Conservation (phyloP, 2,888 invertebrate genomes). For the Campoplex nolae region DNA sequence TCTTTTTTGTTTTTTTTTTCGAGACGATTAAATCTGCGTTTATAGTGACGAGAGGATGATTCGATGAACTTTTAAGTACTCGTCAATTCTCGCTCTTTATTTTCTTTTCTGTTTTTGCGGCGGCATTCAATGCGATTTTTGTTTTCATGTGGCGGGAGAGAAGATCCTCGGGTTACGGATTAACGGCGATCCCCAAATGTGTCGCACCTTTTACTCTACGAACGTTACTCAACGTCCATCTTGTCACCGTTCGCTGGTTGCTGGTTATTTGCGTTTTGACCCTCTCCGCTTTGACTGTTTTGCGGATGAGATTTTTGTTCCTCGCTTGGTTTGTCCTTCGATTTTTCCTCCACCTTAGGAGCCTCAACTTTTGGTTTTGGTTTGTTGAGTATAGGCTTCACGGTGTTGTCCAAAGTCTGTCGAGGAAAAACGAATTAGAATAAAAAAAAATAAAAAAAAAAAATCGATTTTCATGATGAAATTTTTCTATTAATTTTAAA, state of each 20-base stretch:
- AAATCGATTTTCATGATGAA: background rate
- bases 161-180: constrained; percentile 46
- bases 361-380: constrained; percentile 93
- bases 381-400: constrained; percentile 92
- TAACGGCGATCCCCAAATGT: constrained; percentile 34
- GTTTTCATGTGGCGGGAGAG: constrained; percentile 35
- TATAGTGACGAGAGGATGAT: constrained; percentile 59
- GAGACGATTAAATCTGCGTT: constrained; percentile 19
- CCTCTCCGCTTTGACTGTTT: constrained; percentile 76
- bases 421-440: background rate
- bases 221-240: constrained; percentile 85
- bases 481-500: background rate
- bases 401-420: constrained; percentile 85
- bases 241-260: constrained; percentile 80
- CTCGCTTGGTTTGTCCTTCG: constrained; percentile 80
- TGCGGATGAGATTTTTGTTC: constrained; percentile 80
- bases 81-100: constrained; percentile 50
- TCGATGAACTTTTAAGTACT: constrained; percentile 52
- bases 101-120: constrained; percentile 2
- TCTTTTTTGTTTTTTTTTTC: constrained; percentile 2
- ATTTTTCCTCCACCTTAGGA: constrained; percentile 85
- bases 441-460: background rate
- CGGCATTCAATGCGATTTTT: constrained; percentile 6
- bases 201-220: constrained; percentile 37
- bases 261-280: constrained; percentile 77